Evolutionary conservation across 1,140 invertebrate genomes (phyloP).

Genomic region (Drosophila eugracilis): DNA sequence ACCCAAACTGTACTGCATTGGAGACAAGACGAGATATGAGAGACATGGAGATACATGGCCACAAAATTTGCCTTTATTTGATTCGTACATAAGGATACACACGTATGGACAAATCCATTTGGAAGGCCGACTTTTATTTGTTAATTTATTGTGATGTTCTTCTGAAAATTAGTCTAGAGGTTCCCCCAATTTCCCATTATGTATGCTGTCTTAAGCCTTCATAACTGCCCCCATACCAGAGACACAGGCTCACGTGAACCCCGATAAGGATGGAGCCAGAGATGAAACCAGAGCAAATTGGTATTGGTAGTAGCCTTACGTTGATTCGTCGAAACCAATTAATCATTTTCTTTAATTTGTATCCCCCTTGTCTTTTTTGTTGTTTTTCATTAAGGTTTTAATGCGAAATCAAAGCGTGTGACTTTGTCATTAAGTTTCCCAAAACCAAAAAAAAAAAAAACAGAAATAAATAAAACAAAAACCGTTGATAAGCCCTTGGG

Average conservation of each 20-base stretch:
- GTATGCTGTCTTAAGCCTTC: conserved; percentile 60
- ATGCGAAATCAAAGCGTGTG: conserved; percentile 56
- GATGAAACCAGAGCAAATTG: neutral
- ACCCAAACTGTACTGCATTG: no score
- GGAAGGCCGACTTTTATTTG: conserved; percentile 72
- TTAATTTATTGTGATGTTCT: conserved; percentile 82
- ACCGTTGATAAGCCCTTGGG: conserved; percentile 12
- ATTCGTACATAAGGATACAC: conserved; percentile 29
- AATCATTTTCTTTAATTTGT: conserved; percentile 64
- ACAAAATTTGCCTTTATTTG: conserved; percentile 68
- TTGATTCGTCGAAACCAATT: conserved; percentile 68
- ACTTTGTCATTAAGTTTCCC: conserved; percentile 54
- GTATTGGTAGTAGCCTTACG: conserved; percentile 46
- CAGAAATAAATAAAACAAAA: no score
- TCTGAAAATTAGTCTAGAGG: conserved; percentile 75
- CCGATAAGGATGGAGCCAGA: conserved; percentile 10
- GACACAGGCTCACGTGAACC: conserved; percentile 12
- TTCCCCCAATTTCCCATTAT: conserved; percentile 75
- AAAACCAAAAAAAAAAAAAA: no score
- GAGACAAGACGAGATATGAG: neutral
- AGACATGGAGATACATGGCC: no score
- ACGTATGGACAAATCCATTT: conserved; percentile 62
- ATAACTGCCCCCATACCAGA: conserved; percentile 45
- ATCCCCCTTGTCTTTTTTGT: conserved; percentile 11
- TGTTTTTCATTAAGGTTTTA: conserved; percentile 5